Conservation (phyloP, 1,140 invertebrate genomes). For the Drosophila takahashii region DNA sequence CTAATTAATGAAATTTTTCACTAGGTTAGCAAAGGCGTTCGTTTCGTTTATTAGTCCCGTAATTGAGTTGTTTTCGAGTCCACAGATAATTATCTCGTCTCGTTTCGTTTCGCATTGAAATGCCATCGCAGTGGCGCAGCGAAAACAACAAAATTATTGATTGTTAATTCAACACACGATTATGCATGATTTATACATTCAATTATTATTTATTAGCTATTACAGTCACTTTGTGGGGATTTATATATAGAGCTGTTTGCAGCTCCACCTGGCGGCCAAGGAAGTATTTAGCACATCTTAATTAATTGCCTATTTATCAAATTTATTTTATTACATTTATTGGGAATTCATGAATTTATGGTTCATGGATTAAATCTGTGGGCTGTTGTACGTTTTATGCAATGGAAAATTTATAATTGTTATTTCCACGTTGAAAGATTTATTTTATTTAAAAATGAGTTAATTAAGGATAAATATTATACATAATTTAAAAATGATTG, state of each 20-base stretch:
- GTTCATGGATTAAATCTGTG: not conserved
- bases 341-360: not conserved
- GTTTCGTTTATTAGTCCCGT: not conserved
- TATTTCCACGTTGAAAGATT: not conserved
- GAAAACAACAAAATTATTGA: conserved; percentile 10
- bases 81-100: conserved; percentile 2
- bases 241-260: not conserved
- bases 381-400: too few species aligned
- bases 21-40: conserved; percentile 16
- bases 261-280: conserved; percentile 4
- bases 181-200: conserved; percentile 15
- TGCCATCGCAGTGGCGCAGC: not conserved
- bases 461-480: too few species aligned
- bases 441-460: too few species aligned
- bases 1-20: conserved; percentile 41
- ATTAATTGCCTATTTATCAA: conserved; percentile 13
- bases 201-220: conserved; percentile 13
- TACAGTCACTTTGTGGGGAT: conserved; percentile 20
- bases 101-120: conserved; percentile 7
- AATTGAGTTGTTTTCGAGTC: conserved; percentile 29
- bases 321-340: not conserved
- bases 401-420: not conserved
- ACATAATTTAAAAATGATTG: too few species aligned
- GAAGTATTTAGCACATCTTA: conserved; percentile 11
- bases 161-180: conserved; percentile 7